Base-by-base conservation (phyloP, 2,113 vertebrate species). In the Argyrosomus japonicus region DNA sequence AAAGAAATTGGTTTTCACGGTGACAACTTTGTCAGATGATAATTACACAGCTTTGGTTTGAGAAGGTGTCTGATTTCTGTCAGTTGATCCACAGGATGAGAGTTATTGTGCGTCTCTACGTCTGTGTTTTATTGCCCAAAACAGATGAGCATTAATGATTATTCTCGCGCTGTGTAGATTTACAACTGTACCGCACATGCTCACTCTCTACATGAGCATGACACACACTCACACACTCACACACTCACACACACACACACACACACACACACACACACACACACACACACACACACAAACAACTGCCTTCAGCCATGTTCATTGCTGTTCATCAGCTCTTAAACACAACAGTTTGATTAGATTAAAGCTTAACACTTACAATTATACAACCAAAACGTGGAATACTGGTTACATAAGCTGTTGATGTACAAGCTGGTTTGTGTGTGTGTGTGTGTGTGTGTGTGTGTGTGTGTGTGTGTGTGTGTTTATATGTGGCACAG, bases 151-250 rank as follows among this genome's bases (percentile, higher is more conserved):
- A 64, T 36, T 77, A 77, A 67, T 62, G 72, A 81, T 72, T 58
- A 67, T 79, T 89, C 32, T 82, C 32, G 83, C 18, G 4, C 76
- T 76, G 67, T 21, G 51, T 32, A 68, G 71, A 84, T 84, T 78
- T 83, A 82, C 40, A 57, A 12, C 51, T 10, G 6, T 32, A 74
- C 18, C 21, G 13, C 70, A 29, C 47, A 56, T 0, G 18, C 50
- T 21, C 12, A 29, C n/a, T 47, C 29, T 70, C 53, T 36, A 36
- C 23, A 54, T 27, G 17, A 40, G 23, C 13, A n/a, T 8, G n/a
- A 51, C 70, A 68, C 17, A 61, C 45, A 36, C 62, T 12, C 13
- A 64, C 18, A 68, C n/a, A 62, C 47, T 23, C 51, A 57, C 71
- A 68, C n/a, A 56, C 47, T n/a, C 57, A 68, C 21, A 61, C 47